phyloP scores from a whole-genome alignment of 1,140 invertebrate genomes.

The Halictus rubicundus region DNA sequence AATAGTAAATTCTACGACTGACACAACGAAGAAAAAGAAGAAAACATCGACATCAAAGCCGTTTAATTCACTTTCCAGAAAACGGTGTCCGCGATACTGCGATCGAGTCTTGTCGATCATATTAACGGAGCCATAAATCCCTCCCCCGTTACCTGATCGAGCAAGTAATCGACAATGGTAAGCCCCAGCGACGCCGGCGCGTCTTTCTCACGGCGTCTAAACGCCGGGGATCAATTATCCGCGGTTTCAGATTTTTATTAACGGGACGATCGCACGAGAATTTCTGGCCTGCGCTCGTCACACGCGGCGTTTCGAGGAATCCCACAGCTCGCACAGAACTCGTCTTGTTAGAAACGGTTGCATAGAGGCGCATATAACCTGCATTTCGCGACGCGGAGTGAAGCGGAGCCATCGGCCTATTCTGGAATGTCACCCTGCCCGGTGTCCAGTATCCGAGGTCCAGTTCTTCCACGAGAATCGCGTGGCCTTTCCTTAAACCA shows the following conservation, averaged over 20 bases:
- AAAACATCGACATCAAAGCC: too few species aligned
- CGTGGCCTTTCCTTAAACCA: slow-evolving; percentile 66
- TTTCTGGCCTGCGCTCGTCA: slow-evolving; percentile 41
- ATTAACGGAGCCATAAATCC: neutral
- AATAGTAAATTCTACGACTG: too few species aligned
- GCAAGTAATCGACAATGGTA: neutral
- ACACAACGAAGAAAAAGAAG: too few species aligned
- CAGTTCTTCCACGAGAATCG: slow-evolving; percentile 64
- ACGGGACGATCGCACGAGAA: slow-evolving; percentile 36
- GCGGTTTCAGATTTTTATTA: slow-evolving; percentile 34
- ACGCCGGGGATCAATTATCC: slow-evolving; percentile 51
- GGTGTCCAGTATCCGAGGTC: slow-evolving; percentile 61
- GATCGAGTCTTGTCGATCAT: neutral
- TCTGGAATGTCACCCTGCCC: slow-evolving; percentile 63
- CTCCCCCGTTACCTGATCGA: neutral
- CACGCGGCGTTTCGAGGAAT: slow-evolving; percentile 55
- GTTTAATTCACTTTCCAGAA: too few species aligned
- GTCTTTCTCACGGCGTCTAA: slow-evolving; percentile 47
- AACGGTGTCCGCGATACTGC: too few species aligned
- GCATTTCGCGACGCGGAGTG: slow-evolving; percentile 38
- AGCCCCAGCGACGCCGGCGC: neutral
- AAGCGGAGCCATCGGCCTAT: slow-evolving; percentile 48
- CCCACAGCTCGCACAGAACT: slow-evolving; percentile 33
- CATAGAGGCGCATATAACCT: slow-evolving; percentile 47
- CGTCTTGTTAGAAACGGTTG: slow-evolving; percentile 30